These are phyloP conservation scores for Phalacrocorax brasilianus DNA, from an alignment of 2,113 vertebrate genomes.

Conservation along the genomic window DNA sequence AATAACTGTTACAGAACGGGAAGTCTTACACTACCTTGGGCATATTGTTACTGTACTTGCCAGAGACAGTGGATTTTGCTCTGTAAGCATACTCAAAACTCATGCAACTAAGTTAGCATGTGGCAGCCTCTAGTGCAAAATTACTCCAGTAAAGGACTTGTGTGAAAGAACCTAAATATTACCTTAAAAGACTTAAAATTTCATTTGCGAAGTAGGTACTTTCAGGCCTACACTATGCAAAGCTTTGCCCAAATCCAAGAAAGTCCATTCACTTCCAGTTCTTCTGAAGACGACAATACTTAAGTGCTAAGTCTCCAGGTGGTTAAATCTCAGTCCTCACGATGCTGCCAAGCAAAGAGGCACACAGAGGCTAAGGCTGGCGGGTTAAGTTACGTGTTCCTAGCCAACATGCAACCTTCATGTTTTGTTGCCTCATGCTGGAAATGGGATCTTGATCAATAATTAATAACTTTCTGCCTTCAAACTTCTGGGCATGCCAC, in stretches of 20 bases:
- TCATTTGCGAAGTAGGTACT: neutral
- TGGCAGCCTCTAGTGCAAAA: neutral
- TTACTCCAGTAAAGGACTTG: neutral
- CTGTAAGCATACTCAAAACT: neutral
- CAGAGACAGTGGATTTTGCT: neutral
- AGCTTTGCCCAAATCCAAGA: neutral
- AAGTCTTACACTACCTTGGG: neutral
- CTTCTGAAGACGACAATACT: neutral
- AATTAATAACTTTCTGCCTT: neutral
- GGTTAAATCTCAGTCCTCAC: neutral
- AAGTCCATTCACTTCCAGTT: neutral
- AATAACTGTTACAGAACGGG: neutral
- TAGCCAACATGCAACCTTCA: neutral
- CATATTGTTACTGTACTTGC: neutral
- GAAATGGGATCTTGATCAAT: neutral
- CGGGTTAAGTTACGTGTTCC: neutral
- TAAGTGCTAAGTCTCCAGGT: neutral
- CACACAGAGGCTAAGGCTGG: neutral
- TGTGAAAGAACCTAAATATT: neutral
- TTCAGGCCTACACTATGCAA: neutral
- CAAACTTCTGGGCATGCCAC: neutral
- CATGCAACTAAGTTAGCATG: neutral
- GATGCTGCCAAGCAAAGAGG: fast-evolving
- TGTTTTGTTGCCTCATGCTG: neutral
- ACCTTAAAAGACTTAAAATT: neutral